Conservation (phyloP, 1,140 invertebrate species). For the Vollenhovia emeryi region DNA sequence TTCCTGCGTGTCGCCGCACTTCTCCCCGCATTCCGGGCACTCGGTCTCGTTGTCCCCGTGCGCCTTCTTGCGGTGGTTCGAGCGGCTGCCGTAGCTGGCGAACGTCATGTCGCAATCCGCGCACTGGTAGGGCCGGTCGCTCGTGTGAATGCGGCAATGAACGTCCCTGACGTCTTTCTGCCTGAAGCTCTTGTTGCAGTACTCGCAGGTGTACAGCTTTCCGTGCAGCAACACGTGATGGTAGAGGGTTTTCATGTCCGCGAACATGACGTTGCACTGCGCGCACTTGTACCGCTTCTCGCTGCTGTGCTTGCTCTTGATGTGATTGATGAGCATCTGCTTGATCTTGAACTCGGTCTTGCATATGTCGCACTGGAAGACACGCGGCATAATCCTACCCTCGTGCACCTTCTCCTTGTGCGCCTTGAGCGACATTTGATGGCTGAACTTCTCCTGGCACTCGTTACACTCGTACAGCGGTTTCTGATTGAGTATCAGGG, state of each 20-base stretch:
- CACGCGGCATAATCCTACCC: slow-evolving; percentile 56
- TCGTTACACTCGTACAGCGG: slow-evolving; percentile 68
- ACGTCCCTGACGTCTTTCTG: slow-evolving; percentile 68
- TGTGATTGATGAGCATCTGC: slow-evolving; percentile 70
- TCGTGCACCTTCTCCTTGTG: slow-evolving; percentile 72
- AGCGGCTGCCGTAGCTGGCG: slow-evolving; percentile 58
- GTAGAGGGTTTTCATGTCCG: slow-evolving; percentile 68
- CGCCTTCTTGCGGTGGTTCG: slow-evolving; percentile 67
- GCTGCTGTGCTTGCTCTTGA: slow-evolving; percentile 68
- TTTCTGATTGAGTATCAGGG: slow-evolving; percentile 65
- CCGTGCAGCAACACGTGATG: slow-evolving; percentile 71
- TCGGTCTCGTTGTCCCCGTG: slow-evolving; percentile 63
- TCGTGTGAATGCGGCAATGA: slow-evolving; percentile 71
- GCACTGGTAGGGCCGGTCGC: slow-evolving; percentile 69
- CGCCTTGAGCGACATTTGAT: slow-evolving; percentile 75
- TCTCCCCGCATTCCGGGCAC: slow-evolving; percentile 68
- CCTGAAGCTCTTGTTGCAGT: slow-evolving; percentile 66
- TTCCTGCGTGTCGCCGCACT: slow-evolving; percentile 62
- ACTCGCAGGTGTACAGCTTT: slow-evolving; percentile 69
- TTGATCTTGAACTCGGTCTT: slow-evolving; percentile 63
- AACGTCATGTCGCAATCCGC: slow-evolving; percentile 67
- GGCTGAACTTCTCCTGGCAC: slow-evolving; percentile 74
- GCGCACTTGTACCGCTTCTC: slow-evolving; percentile 72
- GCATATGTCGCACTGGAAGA: slow-evolving; percentile 70
- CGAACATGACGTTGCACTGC: slow-evolving; percentile 68